Base-by-base conservation (phyloP, 1,140 invertebrate genomes). In the Trachymyrmex septentrionalis region DNA sequence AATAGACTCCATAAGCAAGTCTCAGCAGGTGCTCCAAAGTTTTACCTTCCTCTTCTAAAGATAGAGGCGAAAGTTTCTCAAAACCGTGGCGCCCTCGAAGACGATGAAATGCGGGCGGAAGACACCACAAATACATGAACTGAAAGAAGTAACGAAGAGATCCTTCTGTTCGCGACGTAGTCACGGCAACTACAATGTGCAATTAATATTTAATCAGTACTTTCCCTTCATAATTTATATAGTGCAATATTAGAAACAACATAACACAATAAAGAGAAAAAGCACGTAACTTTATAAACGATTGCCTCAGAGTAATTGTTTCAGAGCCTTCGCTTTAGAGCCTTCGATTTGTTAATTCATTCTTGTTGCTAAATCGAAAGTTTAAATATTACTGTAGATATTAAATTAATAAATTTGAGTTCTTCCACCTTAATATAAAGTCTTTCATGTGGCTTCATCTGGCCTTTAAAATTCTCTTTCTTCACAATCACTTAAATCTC, bases 1-100 rank as follows among this genome's bases (percentile, higher is more conserved):
- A 90, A 90, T 89, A 90, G 88, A 89, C 87, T 89, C 88, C 55
- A 81, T 90, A 86, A 90, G 88, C 88, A 87, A 90, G 88, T 87
- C 88, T 87, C 72, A 85, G 72, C 85, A 80, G 87, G 88, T 90
- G 59, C 85, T 89, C 57, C 24, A 89, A 90, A 90, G 88, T 89
- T 90, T 90, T 90, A 89, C 66, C 85, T 86, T 73, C 61, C 80
- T 63, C 76, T 84, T 81, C 53, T 80, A 86, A 86, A 90, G 88
- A 30, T 78, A 61, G 59, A 66, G 76, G 59, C 64, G 48, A 90
- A 90, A 90, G 88, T 89, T 89, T 75, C 73, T 89, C 88, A 72
- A 90, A 87, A 84, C 53, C 66, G 34, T 61, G 85, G 88, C 78
- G 55, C 59, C 73, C 67, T 89, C 44, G 21, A 89, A 63, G 69